phyloP scores from a whole-genome alignment of 2,113 vertebrate species.

The Atlantisia rogersi region DNA sequence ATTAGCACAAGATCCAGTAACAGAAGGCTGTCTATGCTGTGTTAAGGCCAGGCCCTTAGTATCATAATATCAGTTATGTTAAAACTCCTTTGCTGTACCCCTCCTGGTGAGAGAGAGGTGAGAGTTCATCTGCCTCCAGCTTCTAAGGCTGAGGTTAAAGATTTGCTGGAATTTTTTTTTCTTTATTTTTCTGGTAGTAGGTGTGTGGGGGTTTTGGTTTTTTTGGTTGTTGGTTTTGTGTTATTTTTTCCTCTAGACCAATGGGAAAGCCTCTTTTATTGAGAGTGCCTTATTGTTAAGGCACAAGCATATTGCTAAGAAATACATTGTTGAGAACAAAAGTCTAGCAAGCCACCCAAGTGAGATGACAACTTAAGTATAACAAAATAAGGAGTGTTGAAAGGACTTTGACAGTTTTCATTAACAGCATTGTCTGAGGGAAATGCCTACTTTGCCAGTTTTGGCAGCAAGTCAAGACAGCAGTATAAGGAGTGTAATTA shows the following conservation, averaged over 20 bases:
- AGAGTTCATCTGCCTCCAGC: background rate
- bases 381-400: slow-evolving; percentile 46
- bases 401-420: slow-evolving; percentile 56
- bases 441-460: slow-evolving; percentile 35
- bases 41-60: background rate
- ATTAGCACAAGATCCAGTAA: background rate
- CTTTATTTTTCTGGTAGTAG: background rate
- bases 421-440: slow-evolving; percentile 30
- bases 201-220: accelerated
- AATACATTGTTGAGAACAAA: background rate
- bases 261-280: background rate
- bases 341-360: slow-evolving; percentile 11
- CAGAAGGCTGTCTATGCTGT: background rate
- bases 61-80: background rate
- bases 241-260: background rate
- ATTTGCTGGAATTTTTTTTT: background rate
- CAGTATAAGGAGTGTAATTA: slow-evolving; percentile 25
- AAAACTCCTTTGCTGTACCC: background rate
- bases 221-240: accelerated
- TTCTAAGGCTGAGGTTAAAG: background rate
- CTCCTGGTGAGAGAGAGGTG: background rate
- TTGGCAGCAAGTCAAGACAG: slow-evolving; percentile 20
- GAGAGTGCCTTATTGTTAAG: background rate
- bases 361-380: slow-evolving; percentile 52
- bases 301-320: background rate